Evolutionary conservation across 1,140 invertebrate genomes (phyloP), one percentile per base, ranked within the genome.

Genomic region (Hylaeus anthracinus): DNA sequence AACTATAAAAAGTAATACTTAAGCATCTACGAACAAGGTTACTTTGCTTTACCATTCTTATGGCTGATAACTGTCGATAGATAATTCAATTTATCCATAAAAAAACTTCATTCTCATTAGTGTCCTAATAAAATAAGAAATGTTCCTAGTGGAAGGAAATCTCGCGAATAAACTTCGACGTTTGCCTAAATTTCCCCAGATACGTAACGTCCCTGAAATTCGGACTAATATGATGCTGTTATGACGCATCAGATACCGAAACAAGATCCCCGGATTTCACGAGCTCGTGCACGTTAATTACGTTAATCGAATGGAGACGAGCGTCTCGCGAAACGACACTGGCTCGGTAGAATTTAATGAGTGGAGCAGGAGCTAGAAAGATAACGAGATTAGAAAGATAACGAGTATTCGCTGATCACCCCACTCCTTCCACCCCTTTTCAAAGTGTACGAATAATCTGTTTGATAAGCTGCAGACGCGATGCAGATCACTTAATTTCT

Each of bases 401-500:
- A 37, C 53, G 51, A n/a, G 39, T 26, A 39, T 48, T 43, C 55
- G 14, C 45, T 8, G 41, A 72, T 72, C 41, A 39, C 56, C 56
- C 8, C 8, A 10, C 41, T n/a, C 26, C 41, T 60, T 48, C 37
- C n/a, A 48, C 10, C 41, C 43, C 26, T n/a, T 60, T 61, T 48
- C n/a, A 48, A 9, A 37, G 41, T 6, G 43, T 0, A n/a, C 12
- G 43, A 5, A 69, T 63, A 70, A 51, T 69, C 15, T 5, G 15
- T 51, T 77, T 77, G 41, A 77, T 70, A 70, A 70, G 43, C 43
- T 39, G 12, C 12, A 56, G n/a, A 45, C 26, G n/a, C 64, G 8
- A 66, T 56, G 53, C 53, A 48, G 65, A 70, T 77, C 69, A 41
- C 9, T 69, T 58, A 58, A 69, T 69, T 76, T 45, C 26, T 60